phyloP scores from a whole-genome alignment of 2,888 invertebrate species.

The Stramonita haemastoma region DNA sequence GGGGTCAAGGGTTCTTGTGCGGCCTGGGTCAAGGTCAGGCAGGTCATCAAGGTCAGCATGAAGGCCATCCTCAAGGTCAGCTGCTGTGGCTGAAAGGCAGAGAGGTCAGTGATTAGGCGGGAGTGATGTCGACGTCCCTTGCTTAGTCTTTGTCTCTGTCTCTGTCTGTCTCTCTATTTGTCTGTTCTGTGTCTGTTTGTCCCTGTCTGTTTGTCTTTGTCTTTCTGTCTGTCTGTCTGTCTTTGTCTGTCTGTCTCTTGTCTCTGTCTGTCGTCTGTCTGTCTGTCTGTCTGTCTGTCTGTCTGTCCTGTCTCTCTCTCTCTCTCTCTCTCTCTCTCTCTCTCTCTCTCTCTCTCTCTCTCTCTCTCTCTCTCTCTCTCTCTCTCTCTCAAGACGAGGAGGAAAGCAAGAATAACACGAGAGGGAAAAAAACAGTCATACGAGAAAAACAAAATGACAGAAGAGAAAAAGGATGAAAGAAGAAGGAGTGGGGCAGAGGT shows the following conservation, averaged over 20 bases:
- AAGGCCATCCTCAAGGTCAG: not conserved
- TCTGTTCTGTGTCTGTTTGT: not conserved
- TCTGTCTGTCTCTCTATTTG: not conserved
- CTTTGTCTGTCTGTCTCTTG: not conserved
- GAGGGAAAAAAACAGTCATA: too few relatives aligned
- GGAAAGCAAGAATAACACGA: too few relatives aligned
- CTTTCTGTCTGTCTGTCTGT: not conserved
- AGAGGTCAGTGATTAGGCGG: not conserved
- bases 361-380: not conserved
- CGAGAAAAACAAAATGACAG: too few relatives aligned
- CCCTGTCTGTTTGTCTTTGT: not conserved
- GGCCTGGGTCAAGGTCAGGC: not conserved
- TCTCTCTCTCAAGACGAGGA: too few relatives aligned
- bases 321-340: constrained; percentile 17
- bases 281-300: not conserved
- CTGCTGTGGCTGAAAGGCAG: not conserved
- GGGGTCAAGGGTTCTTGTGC: not conserved
- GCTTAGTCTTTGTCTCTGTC: not conserved
- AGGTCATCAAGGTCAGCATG: not conserved
- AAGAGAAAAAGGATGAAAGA: not conserved
- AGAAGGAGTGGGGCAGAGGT: not conserved
- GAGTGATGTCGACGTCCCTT: not conserved
- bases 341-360: constrained; percentile 8
- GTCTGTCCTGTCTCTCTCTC: constrained; percentile 9
- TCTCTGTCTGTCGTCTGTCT: too few relatives aligned